These are phyloP conservation scores for Philotrypesis tridentata DNA, from an alignment of 1,140 invertebrate genomes.

Conservation along the genomic window DNA sequence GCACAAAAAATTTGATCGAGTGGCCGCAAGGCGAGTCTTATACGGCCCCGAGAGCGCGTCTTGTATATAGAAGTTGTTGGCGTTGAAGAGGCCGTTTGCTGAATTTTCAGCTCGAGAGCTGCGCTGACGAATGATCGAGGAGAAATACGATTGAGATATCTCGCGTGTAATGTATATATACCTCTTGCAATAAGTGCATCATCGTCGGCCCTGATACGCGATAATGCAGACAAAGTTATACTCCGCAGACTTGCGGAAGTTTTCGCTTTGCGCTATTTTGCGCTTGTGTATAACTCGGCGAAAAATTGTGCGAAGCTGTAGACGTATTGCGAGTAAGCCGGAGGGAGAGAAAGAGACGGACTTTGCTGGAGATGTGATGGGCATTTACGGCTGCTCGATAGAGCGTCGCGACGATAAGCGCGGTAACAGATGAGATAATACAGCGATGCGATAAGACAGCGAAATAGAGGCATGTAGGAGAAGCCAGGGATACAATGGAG, in stretches of 20 bases:
- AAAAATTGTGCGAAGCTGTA: too few relatives aligned
- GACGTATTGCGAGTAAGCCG: constrained; percentile 34
- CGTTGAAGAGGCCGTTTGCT: not conserved
- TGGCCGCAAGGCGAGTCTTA: not conserved
- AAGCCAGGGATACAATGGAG: not conserved
- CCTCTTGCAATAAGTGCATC: not conserved
- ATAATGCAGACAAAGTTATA: too few relatives aligned
- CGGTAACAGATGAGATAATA: constrained; percentile 32
- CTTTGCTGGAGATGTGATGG: constrained; percentile 25
- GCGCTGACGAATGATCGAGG: too few relatives aligned
- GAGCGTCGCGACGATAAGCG: constrained; percentile 25
- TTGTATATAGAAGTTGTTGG: not conserved
- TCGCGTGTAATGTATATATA: too few relatives aligned
- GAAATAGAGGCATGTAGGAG: not conserved
- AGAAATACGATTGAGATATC: too few relatives aligned
- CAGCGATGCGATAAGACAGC: not conserved
- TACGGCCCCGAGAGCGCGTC: too few relatives aligned
- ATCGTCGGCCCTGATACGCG: too few relatives aligned
- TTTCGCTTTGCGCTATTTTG: too few relatives aligned
- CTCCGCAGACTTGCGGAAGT: too few relatives aligned
- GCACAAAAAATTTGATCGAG: not conserved
- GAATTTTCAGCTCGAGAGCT: not conserved
- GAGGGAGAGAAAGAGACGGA: not conserved
- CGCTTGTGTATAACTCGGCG: too few relatives aligned
- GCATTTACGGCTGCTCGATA: constrained; percentile 11